phyloP scores from a whole-genome alignment of 2,888 invertebrate genomes.

The Leptinotarsa peninsularis region DNA sequence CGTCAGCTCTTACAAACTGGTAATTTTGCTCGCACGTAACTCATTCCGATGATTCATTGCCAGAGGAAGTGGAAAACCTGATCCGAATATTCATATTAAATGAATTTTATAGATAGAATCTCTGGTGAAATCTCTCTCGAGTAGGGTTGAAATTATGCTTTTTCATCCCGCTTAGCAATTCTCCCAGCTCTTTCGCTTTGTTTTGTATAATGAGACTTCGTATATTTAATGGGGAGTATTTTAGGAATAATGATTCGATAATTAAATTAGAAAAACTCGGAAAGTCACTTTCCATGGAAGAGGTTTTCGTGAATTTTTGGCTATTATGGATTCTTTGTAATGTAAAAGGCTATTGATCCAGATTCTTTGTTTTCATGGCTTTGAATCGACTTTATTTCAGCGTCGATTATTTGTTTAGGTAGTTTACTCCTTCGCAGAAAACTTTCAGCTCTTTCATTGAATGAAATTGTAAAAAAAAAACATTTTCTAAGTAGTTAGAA shows the following conservation, averaged over 20 bases:
- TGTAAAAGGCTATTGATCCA: neutral
- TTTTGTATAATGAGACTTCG: conserved; percentile 18
- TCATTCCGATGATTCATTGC: conserved; percentile 17
- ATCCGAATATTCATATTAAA: conserved; percentile 18
- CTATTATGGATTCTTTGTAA: neutral
- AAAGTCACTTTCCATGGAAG: neutral
- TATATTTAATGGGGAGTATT: conserved; percentile 2
- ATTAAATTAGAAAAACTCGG: conserved; percentile 1
- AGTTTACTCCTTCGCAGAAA: too few relatives aligned
- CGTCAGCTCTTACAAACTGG: conserved; percentile 16
- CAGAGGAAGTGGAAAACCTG: conserved; percentile 19
- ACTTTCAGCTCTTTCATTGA: too few relatives aligned
- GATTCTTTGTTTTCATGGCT: too few relatives aligned
- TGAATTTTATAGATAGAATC: conserved; percentile 19
- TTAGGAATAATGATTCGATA: neutral
- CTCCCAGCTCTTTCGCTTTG: conserved; percentile 11
- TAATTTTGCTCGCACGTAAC: conserved; percentile 14
- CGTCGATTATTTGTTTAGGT: too few relatives aligned
- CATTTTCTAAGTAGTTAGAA: too few relatives aligned
- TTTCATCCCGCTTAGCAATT: conserved; percentile 9
- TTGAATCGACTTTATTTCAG: too few relatives aligned
- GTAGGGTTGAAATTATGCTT: conserved; percentile 10
- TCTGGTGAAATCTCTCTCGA: conserved; percentile 4
- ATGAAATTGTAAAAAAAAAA: too few relatives aligned
- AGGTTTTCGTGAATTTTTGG: neutral